Base-by-base conservation (phyloP, 2,888 invertebrate genomes). In the Embidobia sp. region DNA sequence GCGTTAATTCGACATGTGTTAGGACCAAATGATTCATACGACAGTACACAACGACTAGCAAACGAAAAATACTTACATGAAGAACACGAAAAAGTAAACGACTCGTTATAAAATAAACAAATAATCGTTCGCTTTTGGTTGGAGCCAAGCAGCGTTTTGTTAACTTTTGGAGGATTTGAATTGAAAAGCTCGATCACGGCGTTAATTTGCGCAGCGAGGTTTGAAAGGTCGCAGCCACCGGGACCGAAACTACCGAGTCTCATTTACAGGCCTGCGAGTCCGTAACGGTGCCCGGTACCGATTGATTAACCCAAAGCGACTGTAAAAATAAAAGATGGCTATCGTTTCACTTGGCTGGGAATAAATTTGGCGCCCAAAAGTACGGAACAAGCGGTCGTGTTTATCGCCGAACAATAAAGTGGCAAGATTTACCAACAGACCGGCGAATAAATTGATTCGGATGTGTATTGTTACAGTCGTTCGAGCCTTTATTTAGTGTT, bases 371-470 rank as follows among this genome's bases (percentile, higher is more conserved):
- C 49, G 37, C 64, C 64, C 16, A 55, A 63, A 63, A 40, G 48
- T 33, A 19, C 70, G 29, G 37, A 51, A 59, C 57, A 33, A 13
- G 18, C 49, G 13, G 51, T 22, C 18, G 37, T 29, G 26, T 73
- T 49, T 73, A 73, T 72, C 59, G 73, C 44, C 51, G 55, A 49
- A 63, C 73, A 64, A 64, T 73, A 73, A 73, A 73, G 31, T 64
- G 7, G 31, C 40, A 13, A 42, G 57, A 64, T 73, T 73, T 73
- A 73, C 31, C 57, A 64, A 55, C 64, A 40, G 27, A 18, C 16
- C 29, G 10, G 16, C 7, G 29, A 57, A 73, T 73, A 73, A 66
- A 49, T 73, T 66, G 53, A 59, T 37, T 53, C 26, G 49, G 44
- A 51, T 64, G 64, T 35, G 64, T 35, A 73, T 73, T 73, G 64